phyloP scores from a whole-genome alignment of 2,888 invertebrate genomes.

The Hylaea fasciaria region DNA sequence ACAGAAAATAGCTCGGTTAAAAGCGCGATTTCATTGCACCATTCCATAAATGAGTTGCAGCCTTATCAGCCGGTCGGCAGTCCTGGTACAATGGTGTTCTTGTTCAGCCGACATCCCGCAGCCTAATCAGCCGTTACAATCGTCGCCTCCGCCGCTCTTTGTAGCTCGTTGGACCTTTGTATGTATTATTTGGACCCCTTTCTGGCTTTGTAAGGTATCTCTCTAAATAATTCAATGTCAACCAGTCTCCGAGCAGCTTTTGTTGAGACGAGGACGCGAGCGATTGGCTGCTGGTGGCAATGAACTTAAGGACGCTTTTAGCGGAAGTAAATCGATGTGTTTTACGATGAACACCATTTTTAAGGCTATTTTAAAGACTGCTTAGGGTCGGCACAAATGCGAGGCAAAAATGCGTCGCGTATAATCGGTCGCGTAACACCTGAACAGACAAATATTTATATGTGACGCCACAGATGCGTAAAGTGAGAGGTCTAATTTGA shows the following conservation, averaged over 20 bases:
- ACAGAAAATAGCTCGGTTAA: conserved; percentile 13
- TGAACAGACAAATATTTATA: too few relatives aligned
- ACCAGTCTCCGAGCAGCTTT: conserved; percentile 42
- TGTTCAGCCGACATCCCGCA: conserved; percentile 29
- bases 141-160: conserved; percentile 27
- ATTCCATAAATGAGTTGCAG: conserved; percentile 21
- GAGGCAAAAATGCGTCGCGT: too few relatives aligned
- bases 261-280: conserved; percentile 11
- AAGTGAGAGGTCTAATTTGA: too few relatives aligned
- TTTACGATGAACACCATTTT: background rate
- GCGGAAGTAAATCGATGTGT: conserved; percentile 8
- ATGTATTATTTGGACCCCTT: conserved; percentile 35
- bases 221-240: conserved; percentile 57
- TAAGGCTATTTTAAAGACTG: background rate
- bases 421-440: too few relatives aligned
- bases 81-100: conserved; percentile 38
- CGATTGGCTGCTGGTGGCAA: conserved; percentile 14
- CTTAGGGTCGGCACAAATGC: too few relatives aligned
- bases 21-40: conserved; percentile 14
- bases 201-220: conserved; percentile 49
- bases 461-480: too few relatives aligned
- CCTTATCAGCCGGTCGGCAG: conserved; percentile 32
- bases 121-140: conserved; percentile 41
- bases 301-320: conserved; percentile 22
- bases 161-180: conserved; percentile 30